Evolutionary conservation across 2,113 vertebrate genomes (phyloP).

Genomic region (Pseudois nayaur): DNA sequence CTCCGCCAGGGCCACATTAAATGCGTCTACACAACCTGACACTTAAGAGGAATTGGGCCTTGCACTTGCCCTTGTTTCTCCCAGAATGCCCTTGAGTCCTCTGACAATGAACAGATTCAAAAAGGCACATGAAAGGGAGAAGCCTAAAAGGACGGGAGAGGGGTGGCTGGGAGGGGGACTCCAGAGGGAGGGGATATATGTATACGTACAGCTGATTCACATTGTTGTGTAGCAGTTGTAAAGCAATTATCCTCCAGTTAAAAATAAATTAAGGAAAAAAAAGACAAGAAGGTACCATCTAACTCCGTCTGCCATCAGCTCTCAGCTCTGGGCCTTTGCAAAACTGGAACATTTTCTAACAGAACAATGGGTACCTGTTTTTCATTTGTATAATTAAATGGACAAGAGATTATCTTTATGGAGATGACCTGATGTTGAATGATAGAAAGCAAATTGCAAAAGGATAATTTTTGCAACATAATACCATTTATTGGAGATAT

Average conservation of each 20-base stretch:
- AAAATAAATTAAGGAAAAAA: not conserved
- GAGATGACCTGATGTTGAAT: not conserved
- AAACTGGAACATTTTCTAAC: not conserved
- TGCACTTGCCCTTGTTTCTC: not conserved
- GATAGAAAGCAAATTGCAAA: constrained; percentile 3
- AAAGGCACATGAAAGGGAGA: not conserved
- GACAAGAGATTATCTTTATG: not conserved
- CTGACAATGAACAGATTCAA: not conserved
- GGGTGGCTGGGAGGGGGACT: not conserved
- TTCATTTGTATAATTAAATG: not conserved
- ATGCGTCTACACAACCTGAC: not conserved
- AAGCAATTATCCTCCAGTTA: not conserved
- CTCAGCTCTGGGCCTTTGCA: not conserved
- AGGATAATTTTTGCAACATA: not conserved
- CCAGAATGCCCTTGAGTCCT: not conserved
- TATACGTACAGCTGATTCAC: not conserved
- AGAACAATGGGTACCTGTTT: not conserved
- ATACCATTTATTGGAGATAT: not conserved
- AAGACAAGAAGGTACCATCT: too few relatives aligned
- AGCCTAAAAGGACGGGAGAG: not conserved
- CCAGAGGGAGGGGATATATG: not conserved
- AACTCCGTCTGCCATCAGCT: not conserved
- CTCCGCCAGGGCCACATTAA: not conserved
- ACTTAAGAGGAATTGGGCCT: not conserved
- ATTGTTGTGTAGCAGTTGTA: not conserved